A percentile compares a stretch with the other conserved stretches of the same genome.
Evolutionary conservation across 2,797 vertebrate genomes (phyloP).

Genomic region (Etheostoma nigrum): DNA sequence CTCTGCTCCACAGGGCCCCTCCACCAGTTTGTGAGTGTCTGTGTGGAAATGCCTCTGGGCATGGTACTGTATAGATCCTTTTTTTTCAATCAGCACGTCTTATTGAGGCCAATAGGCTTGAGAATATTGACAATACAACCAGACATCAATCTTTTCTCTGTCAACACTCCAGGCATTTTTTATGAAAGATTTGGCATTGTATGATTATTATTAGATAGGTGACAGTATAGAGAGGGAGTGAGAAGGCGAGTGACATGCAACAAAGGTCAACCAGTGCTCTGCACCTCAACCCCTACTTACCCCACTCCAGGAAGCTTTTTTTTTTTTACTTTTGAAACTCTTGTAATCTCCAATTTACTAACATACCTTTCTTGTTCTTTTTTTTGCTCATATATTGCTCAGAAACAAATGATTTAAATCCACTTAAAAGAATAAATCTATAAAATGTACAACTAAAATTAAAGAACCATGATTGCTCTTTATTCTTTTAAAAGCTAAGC

Average conservation of each 20-base stretch:
- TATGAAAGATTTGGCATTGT: background rate
- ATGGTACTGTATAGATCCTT: conserved; percentile 10
- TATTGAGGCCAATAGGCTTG: background rate
- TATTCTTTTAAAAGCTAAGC: background rate
- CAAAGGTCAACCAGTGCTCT: background rate
- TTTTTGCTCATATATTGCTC: too few species aligned
- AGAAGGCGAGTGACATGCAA: background rate
- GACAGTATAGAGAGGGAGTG: background rate
- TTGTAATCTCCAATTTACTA: background rate
- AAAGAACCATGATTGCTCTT: background rate
- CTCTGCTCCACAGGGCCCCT: conserved; percentile 56
- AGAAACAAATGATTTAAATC: background rate
- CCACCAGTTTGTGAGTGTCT: conserved; percentile 20
- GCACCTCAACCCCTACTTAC: background rate
- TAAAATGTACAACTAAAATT: background rate
- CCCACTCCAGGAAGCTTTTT: background rate
- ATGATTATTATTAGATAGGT: background rate
- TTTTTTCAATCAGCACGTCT: background rate
- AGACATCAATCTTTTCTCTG: background rate
- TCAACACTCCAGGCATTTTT: background rate
- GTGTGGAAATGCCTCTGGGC: conserved; percentile 26
- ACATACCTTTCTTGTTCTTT: background rate
- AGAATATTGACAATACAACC: background rate
- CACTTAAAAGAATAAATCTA: background rate
- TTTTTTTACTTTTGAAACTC: background rate